Evolutionary conservation across 2,797 vertebrate species (phyloP).

Genomic region (Cossypha caffra): DNA sequence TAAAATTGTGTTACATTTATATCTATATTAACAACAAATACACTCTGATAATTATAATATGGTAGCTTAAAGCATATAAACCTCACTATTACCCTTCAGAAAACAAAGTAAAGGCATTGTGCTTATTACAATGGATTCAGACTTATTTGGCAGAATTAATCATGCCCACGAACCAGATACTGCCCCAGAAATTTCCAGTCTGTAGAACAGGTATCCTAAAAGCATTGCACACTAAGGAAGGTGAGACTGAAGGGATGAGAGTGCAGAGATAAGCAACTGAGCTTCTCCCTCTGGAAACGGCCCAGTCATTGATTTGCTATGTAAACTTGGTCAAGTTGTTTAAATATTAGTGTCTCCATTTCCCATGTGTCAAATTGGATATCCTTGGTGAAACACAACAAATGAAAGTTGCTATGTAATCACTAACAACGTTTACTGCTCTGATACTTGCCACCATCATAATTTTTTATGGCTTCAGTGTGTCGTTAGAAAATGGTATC

Average conservation of each 20-base stretch:
- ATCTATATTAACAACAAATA: neutral
- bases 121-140: neutral
- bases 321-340: neutral
- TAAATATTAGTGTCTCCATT: neutral
- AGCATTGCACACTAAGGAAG: neutral
- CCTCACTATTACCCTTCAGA: neutral
- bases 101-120: neutral
- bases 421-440: neutral
- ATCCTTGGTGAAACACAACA: neutral
- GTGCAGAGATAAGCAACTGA: neutral
- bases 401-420: neutral
- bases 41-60: neutral
- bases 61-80: neutral
- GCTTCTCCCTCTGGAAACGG: neutral
- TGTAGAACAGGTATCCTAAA: neutral
- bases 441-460: neutral
- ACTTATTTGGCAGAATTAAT: neutral
- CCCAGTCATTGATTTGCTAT: neutral
- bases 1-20: neutral
- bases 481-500: conserved; percentile 10
- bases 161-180: neutral
- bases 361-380: neutral
- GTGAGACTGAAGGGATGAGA: neutral
- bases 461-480: conserved; percentile 3
- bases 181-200: neutral